phyloP scores from a whole-genome alignment of 2,888 invertebrate species.

The Heliconius hortense region DNA sequence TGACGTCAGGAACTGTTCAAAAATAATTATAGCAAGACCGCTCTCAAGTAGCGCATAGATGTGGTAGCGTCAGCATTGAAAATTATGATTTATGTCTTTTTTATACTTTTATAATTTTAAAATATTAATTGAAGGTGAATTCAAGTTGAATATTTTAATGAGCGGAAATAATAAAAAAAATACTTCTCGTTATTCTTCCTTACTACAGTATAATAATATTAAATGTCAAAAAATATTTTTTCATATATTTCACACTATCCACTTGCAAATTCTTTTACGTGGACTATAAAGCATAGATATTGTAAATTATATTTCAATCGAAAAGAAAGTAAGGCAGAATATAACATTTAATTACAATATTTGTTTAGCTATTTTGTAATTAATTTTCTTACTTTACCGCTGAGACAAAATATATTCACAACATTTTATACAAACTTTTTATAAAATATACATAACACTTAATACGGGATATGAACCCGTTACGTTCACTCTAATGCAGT shows the following conservation, averaged over 20 bases:
- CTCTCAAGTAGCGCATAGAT: conserved; percentile 24
- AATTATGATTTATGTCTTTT: background rate
- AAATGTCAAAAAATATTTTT: background rate
- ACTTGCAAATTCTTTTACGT: too few species aligned
- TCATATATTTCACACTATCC: too few species aligned
- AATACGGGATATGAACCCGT: background rate
- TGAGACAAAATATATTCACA: background rate
- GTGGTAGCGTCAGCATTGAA: conserved; percentile 30
- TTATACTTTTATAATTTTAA: background rate
- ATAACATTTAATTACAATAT: background rate
- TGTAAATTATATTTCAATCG: too few species aligned
- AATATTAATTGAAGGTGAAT: background rate
- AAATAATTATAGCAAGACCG: conserved; percentile 33
- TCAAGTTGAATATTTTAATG: background rate
- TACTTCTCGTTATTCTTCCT: background rate
- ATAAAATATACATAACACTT: background rate
- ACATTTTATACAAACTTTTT: background rate
- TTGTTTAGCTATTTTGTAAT: background rate
- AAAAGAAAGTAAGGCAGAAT: background rate
- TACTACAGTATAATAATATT: background rate
- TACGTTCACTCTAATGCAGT: background rate
- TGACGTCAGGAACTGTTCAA: conserved; percentile 37
- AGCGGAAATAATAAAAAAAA: conserved; percentile 4
- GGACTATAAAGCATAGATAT: too few species aligned
- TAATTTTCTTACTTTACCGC: background rate